phyloP scores from a whole-genome alignment of 2,888 invertebrate species.

The Escarpia spicata region DNA sequence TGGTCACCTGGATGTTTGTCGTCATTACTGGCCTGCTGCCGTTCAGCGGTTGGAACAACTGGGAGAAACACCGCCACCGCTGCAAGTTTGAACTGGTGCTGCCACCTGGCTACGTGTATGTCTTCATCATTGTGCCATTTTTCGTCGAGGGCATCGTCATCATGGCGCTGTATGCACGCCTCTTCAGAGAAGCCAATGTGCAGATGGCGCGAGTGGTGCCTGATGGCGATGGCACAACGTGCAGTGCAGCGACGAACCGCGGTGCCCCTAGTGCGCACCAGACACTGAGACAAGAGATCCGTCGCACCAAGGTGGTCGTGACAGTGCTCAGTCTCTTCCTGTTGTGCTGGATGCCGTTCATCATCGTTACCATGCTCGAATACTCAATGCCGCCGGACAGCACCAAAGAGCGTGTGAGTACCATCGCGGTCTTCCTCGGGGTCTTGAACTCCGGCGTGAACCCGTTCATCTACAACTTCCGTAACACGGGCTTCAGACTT shows the following conservation, averaged over 20 bases:
- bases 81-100: constrained; percentile 23
- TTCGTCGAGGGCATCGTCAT: not conserved
- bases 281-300: constrained; percentile 40
- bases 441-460: constrained; percentile 45
- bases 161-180: constrained; percentile 14
- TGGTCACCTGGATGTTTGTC: constrained; percentile 14
- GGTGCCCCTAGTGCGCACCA: not conserved
- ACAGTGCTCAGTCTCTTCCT: constrained; percentile 43
- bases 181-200: constrained; percentile 3
- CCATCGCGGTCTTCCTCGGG: constrained; percentile 39
- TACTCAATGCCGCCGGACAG: not conserved
- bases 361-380: constrained; percentile 30
- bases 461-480: constrained; percentile 48
- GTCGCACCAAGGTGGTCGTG: constrained; percentile 43
- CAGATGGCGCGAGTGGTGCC: not conserved
- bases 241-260: not conserved
- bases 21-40: not conserved
- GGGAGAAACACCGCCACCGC: constrained; percentile 8
- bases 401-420: not conserved
- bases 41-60: constrained; percentile 9
- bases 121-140: constrained; percentile 30
- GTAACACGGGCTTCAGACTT: constrained; percentile 43
- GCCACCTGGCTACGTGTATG: not conserved
- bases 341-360: constrained; percentile 46
- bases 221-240: not conserved